Percentiles rank a stretch among this genome's conserved stretches.
phyloP scores from a whole-genome alignment of 2,113 vertebrate genomes.

The Lepus americanus region DNA sequence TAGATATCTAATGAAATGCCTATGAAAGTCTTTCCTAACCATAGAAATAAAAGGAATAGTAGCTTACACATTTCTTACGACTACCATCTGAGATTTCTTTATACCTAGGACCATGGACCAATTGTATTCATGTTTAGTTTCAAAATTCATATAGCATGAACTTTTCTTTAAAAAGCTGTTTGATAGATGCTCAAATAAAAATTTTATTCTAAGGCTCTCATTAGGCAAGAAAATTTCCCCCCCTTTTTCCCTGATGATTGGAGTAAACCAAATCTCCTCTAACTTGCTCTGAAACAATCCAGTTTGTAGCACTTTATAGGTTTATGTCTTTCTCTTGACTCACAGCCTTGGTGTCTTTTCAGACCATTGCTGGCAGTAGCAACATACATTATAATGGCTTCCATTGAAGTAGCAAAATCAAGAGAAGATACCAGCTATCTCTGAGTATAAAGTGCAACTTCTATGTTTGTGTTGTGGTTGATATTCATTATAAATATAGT shows the following conservation, averaged over 20 bases:
- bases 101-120: neutral
- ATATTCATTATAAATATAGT: slow-evolving; percentile 26
- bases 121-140: slow-evolving; percentile 54
- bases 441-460: slow-evolving; percentile 9
- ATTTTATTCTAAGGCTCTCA: slow-evolving; percentile 22
- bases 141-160: neutral
- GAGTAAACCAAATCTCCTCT: slow-evolving; percentile 20
- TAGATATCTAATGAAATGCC: slow-evolving; percentile 4
- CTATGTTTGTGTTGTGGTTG: slow-evolving; percentile 37
- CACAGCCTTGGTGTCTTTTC: neutral
- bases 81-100: neutral
- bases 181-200: slow-evolving; percentile 18
- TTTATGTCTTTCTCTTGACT: slow-evolving; percentile 11
- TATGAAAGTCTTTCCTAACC: slow-evolving; percentile 12
- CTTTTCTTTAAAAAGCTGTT: slow-evolving; percentile 27
- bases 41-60: neutral
- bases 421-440: neutral
- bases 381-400: neutral
- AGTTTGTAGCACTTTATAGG: neutral
- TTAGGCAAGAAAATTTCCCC: neutral
- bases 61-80: neutral
- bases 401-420: neutral
- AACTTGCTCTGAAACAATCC: slow-evolving; percentile 16
- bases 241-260: slow-evolving; percentile 28
- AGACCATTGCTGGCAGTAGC: neutral